Evolutionary conservation across 37 sponge, comb jelly and placozoan genomes (phyloP).

Genomic region (Halisarca cf. caerulea): DNA sequence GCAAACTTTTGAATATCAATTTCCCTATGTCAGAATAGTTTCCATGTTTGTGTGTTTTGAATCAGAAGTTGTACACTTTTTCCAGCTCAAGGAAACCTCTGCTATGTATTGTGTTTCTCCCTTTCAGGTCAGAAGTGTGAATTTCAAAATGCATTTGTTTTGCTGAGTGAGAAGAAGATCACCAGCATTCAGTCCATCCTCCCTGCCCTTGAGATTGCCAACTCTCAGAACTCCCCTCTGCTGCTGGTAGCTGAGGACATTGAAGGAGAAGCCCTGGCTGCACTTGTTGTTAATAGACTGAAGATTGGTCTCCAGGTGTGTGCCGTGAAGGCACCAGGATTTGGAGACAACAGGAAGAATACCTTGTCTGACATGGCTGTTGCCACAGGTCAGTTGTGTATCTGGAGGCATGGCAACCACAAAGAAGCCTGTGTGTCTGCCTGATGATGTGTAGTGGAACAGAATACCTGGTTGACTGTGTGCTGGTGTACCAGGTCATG

Average conservation of each 20-base stretch:
- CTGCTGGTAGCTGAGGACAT: conserved; percentile 96
- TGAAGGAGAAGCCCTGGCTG: conserved; percentile 94
- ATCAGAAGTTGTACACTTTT: neutral
- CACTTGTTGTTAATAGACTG: conserved; percentile 94
- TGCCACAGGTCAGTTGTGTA: conserved; percentile 68
- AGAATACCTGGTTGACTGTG: too few species aligned
- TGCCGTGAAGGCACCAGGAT: conserved; percentile 98
- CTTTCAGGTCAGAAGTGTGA: conserved; percentile 80
- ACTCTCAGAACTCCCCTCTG: conserved; percentile 82
- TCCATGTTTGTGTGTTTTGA: too few species aligned
- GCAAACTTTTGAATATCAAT: too few species aligned
- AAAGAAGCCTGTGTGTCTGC: too few species aligned
- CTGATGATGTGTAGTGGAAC: too few species aligned
- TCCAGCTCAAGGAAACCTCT: neutral
- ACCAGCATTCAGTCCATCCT: conserved; percentile 81
- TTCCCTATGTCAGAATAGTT: too few species aligned
- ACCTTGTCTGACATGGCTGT: conserved; percentile 91
- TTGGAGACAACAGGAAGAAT: conserved; percentile 97
- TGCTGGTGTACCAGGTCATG: too few species aligned
- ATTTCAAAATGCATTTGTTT: conserved; percentile 85
- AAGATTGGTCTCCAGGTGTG: conserved; percentile 93
- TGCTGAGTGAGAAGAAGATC: conserved; percentile 94
- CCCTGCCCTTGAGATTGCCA: conserved; percentile 92
- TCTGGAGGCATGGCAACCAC: too few species aligned
- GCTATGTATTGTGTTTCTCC: neutral